A percentile compares a stretch with the other conserved stretches of the same genome.
Evolutionary conservation across 1,140 invertebrate genomes (phyloP).

Genomic region (Druon quercuslanigerum): DNA sequence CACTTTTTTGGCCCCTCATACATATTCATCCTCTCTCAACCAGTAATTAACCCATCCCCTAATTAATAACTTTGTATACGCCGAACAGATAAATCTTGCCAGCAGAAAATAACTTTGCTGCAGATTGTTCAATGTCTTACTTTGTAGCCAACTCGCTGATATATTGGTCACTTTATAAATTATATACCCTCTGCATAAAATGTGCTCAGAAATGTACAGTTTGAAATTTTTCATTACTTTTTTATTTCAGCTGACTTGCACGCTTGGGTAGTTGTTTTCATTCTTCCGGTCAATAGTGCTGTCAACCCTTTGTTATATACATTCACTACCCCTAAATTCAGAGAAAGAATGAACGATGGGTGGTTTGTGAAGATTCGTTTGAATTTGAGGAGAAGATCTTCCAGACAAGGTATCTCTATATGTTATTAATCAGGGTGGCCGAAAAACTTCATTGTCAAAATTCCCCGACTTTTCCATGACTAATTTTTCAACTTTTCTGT

Average conservation of each 20-base stretch:
- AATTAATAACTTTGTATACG: background rate
- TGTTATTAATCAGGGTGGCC: no score
- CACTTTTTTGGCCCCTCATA: background rate
- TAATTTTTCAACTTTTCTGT: no score
- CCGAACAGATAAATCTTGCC: background rate
- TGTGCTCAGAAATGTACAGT: no score
- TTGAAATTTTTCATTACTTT: background rate
- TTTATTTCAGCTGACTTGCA: constrained; percentile 79
- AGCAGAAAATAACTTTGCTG: background rate
- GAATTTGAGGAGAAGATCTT: constrained; percentile 52
- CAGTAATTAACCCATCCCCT: background rate
- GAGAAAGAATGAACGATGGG: constrained; percentile 71
- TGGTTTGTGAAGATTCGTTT: constrained; percentile 57
- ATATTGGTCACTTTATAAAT: background rate
- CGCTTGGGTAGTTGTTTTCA: constrained; percentile 86
- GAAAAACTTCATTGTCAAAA: no score
- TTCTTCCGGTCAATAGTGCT: constrained; percentile 87
- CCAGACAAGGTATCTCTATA: constrained; percentile 51
- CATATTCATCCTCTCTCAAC: background rate
- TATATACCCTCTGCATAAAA: background rate
- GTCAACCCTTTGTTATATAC: constrained; percentile 88
- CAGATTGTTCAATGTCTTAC: background rate
- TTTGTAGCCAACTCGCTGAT: background rate
- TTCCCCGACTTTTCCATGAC: no score
- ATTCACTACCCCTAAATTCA: constrained; percentile 84